These are phyloP conservation scores for Ctenicera cuprea DNA, from an alignment of 2,888 invertebrate genomes.

Conservation along the genomic window DNA sequence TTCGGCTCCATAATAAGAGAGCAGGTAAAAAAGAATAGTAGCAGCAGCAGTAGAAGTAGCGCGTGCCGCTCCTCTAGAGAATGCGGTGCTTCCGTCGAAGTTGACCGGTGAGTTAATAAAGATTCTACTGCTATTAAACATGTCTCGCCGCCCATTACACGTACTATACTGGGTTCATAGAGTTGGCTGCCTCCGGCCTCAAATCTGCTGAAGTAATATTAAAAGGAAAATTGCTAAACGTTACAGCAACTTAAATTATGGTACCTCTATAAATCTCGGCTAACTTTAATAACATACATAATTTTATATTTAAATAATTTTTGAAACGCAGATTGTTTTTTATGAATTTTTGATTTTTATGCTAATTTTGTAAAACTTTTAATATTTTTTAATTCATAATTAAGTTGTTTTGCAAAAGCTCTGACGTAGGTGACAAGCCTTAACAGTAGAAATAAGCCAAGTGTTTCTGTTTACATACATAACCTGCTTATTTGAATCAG, in stretches of 20 bases:
- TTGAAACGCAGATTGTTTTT: too few species aligned
- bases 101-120: conserved; percentile 27
- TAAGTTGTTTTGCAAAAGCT: too few species aligned
- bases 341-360: not conserved
- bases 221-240: conserved; percentile 24
- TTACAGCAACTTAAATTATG: conserved; percentile 3
- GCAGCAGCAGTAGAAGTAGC: not conserved
- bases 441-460: too few species aligned
- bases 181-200: not conserved
- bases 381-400: too few species aligned
- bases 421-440: too few species aligned
- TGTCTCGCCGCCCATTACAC: conserved; percentile 31
- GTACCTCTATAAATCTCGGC: not conserved
- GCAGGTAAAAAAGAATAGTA: not conserved
- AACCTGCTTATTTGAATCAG: too few species aligned
- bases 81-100: conserved; percentile 18
- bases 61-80: conserved; percentile 12
- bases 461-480: too few species aligned
- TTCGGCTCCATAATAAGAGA: too few species aligned
- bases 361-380: too few species aligned
- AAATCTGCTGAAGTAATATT: conserved; percentile 13
- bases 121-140: conserved; percentile 34
- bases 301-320: not conserved
- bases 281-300: conserved; percentile 3
- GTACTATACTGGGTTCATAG: conserved; percentile 17